Evolutionary conservation across 2,888 invertebrate species (phyloP).

Genomic region (Cyaniris semiargus): DNA sequence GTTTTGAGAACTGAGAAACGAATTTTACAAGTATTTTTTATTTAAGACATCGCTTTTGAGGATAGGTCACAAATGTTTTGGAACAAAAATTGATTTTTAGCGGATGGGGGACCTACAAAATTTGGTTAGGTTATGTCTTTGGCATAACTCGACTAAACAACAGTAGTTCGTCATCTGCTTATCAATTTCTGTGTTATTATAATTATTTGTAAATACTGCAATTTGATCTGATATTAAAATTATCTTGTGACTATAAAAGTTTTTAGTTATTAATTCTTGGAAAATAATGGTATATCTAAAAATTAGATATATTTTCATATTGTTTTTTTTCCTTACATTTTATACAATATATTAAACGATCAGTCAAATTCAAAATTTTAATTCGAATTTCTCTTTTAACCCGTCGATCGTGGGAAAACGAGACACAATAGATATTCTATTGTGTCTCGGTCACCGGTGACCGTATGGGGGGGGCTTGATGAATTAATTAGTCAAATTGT

Average conservation of each 20-base stretch:
- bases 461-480: no score
- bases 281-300: not conserved
- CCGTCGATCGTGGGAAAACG: no score
- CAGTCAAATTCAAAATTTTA: not conserved
- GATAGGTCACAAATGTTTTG: not conserved
- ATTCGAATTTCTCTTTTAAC: not conserved
- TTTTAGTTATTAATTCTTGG: not conserved
- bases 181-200: not conserved
- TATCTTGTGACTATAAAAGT: not conserved
- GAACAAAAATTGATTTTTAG: not conserved
- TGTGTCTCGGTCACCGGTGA: no score
- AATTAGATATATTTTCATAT: not conserved
- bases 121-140: not conserved
- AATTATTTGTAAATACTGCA: not conserved
- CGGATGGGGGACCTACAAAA: no score
- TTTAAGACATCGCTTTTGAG: not conserved
- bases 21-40: not conserved
- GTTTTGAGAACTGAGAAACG: not conserved
- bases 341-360: not conserved
- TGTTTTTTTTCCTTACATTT: not conserved
- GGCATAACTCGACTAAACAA: not conserved
- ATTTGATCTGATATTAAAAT: not conserved
- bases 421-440: no score
- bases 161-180: not conserved
- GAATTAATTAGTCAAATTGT: constrained; percentile 2